Conservation (phyloP, 1,140 invertebrate genomes). For the Eumaeus atala region DNA sequence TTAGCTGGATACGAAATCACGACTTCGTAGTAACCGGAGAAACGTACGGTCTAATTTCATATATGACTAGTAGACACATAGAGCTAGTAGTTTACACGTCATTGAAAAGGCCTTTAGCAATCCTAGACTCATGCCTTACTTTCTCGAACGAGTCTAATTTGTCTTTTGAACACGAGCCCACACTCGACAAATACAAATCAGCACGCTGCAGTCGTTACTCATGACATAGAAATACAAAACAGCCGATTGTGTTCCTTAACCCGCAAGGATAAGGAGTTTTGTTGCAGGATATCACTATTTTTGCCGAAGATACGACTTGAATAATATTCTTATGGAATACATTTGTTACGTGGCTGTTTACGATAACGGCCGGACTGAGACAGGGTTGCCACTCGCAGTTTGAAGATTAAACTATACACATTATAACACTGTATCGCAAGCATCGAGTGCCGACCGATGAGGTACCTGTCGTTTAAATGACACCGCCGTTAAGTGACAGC, state of each 20-base stretch:
- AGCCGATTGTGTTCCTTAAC: neutral
- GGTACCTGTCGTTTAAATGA: too few species aligned
- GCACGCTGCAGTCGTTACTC: slow-evolving; percentile 1
- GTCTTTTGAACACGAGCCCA: slow-evolving; percentile 14
- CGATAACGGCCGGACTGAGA: too few species aligned
- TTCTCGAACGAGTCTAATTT: slow-evolving; percentile 17
- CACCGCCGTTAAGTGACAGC: too few species aligned
- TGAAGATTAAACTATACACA: too few species aligned
- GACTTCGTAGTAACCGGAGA: too few species aligned
- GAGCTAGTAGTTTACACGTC: neutral
- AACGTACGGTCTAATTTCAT: too few species aligned
- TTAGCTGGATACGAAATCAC: too few species aligned
- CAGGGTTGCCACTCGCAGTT: too few species aligned
- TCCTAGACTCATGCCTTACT: neutral
- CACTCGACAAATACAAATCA: slow-evolving; percentile 18
- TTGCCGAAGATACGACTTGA: neutral
- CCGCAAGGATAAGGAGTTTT: neutral
- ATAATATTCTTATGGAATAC: neutral
- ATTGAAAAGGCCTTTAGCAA: neutral
- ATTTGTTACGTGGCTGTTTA: neutral
- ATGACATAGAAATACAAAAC: neutral
- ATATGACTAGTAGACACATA: too few species aligned
- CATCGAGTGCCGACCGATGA: too few species aligned
- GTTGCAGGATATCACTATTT: neutral
- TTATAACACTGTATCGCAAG: too few species aligned